Base-by-base conservation (phyloP, 37 sponge, comb jelly and placozoan genomes). In the Ephydatia muelleri region DNA sequence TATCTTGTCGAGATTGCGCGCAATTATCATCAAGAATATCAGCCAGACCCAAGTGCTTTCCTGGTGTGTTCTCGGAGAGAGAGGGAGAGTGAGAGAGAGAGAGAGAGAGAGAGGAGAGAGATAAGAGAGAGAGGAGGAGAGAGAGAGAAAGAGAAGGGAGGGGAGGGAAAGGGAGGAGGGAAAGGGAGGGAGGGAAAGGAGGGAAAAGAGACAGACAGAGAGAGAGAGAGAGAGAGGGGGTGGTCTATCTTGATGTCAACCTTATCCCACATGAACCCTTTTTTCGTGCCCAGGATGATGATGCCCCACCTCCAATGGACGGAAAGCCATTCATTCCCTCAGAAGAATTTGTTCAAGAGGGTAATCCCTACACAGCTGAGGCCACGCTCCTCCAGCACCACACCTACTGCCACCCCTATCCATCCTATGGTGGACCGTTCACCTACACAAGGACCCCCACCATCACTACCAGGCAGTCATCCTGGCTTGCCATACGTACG, bases 1-100 rank as follows among this genome's bases (percentile, higher is more conserved):
- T 99, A 99, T 79, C 88, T 99, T 82, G 82, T 93, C 2, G 98
- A 93, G 75, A 99, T 99, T 31, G 99, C 97, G 30, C 94, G 84
- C 73, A 94, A 95, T 78, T 97, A 99, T 86, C 87, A 93, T 66
- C 83, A 97, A 2, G 88, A 87, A 5, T 99, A 97, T 68, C 93
- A 97, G 30, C 92, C 94, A 0, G 96, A 99, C 70, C 92, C 94
- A 0, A 70, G 91, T 19, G 93, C 92, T 39, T 85, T 97, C 36
- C 31, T 95, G 77, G 99, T 95, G 83, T 31, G 36, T 29, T 35
- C 14, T 25, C 67, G n/a, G n/a, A n/a, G n/a, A n/a, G n/a, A n/a
- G n/a, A n/a, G n/a, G n/a, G n/a, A n/a, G n/a, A n/a, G n/a, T n/a
- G n/a, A n/a, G n/a, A n/a, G n/a, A n/a, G n/a, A n/a, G n/a, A n/a